Evolutionary conservation across 2,888 invertebrate genomes (phyloP).

Genomic region (Odontocolon sp.): DNA sequence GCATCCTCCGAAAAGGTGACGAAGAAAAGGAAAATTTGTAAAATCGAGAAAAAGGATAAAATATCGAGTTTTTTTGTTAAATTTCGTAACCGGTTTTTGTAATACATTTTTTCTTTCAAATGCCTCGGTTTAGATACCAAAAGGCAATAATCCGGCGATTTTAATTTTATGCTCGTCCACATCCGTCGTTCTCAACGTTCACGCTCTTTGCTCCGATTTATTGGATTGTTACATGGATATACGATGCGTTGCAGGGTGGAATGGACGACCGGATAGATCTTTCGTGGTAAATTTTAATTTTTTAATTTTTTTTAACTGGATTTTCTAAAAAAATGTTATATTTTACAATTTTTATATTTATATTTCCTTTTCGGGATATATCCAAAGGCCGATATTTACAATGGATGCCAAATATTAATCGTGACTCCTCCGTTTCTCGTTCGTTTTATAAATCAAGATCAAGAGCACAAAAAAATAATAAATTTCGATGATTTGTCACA

Average conservation of each 20-base stretch:
- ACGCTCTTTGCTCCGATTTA: slow-evolving; percentile 63
- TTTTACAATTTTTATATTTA: too few species aligned
- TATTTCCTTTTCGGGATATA: too few species aligned
- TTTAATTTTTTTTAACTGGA: not conserved
- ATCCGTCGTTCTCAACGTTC: slow-evolving; percentile 67
- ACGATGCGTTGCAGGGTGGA: slow-evolving; percentile 69
- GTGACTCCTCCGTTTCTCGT: slow-evolving; percentile 85
- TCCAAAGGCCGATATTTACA: slow-evolving; percentile 75
- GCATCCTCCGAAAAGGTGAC: slow-evolving; percentile 66
- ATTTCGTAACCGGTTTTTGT: not conserved
- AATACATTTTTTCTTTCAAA: not conserved
- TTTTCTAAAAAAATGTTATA: not conserved
- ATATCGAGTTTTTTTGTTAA: too few species aligned
- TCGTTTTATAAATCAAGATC: slow-evolving; percentile 80
- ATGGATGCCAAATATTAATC: slow-evolving; percentile 88
- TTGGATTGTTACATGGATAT: slow-evolving; percentile 63
- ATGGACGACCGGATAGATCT: slow-evolving; percentile 70
- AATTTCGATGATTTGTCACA: slow-evolving; percentile 85
- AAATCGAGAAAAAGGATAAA: not conserved
- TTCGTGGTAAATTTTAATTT: slow-evolving; percentile 71
- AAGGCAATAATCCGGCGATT: slow-evolving; percentile 84
- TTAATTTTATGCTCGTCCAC: slow-evolving; percentile 85
- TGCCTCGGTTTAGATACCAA: slow-evolving; percentile 60
- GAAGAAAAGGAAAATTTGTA: not conserved
- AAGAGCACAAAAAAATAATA: slow-evolving; percentile 80